Base-by-base conservation (phyloP, 1,140 invertebrate genomes). In the Gonioctena quinquepunctata region DNA sequence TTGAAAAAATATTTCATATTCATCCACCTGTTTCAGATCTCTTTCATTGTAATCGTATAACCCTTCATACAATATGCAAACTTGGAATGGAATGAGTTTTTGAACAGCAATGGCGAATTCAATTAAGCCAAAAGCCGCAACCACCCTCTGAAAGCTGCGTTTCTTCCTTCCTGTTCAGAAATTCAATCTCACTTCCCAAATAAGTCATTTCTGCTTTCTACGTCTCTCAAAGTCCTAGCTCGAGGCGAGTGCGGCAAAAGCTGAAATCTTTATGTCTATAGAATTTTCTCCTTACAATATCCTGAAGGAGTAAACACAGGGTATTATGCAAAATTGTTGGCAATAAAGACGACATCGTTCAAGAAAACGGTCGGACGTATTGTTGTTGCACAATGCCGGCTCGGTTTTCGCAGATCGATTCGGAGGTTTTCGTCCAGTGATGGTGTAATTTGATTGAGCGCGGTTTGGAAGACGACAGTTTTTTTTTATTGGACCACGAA, bases 261-360 rank as follows among this genome's bases (percentile, higher is more conserved):
- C 62, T 52, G 18, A 66, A 66, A 66, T 70, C 69, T 70, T 56
- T 66, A 66, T 57, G 63, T 70, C 69, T 70, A 70, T 70, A 70
- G 62, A 66, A 50, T 66, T 66, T 66, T 70, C 69, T 66, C 57
- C 57, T 70, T 66, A 49, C 68, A 59, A 66, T 64, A 70, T 70
- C 69, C 62, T 70, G 62, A 66, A 70, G 54, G 42, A 64, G 69
- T 70, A 70, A 66, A 70, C 69, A 66, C 59, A 56, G 69, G 65
- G 69, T 70, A 70, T 70, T 70, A 70, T 70, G 69, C 69, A 70
- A 66, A 70, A 70, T 70, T 70, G 69, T 66, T 59, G 69, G 69
- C 69, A 64, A 70, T 70, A 70, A 70, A 50, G 65, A 66, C 63
- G 63, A 70, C 69, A 70, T 70, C 69, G 65, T 70, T 70, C 64